Evolutionary conservation across 2,113 vertebrate genomes (phyloP).

Genomic region (Stigmatopora nigra): DNA sequence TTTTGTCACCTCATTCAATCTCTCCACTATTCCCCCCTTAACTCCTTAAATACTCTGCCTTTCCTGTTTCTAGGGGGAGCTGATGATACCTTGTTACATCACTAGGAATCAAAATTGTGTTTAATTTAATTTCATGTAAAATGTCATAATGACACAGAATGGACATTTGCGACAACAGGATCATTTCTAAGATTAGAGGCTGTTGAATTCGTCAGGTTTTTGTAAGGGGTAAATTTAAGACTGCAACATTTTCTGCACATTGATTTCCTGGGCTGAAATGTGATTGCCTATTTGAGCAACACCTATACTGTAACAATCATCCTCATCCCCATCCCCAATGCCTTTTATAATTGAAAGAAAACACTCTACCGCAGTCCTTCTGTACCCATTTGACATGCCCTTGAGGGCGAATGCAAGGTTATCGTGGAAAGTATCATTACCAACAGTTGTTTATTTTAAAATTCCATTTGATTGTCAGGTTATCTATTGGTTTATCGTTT

Average conservation of each 20-base stretch:
- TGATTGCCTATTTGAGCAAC: background rate
- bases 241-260: background rate
- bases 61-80: conserved; percentile 36
- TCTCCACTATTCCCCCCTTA: background rate
- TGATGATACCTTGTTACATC: conserved; percentile 43
- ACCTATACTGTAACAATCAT: conserved; percentile 2
- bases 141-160: background rate
- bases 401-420: conserved; percentile 35
- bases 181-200: background rate
- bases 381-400: conserved; percentile 50
- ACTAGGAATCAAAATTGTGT: conserved; percentile 24
- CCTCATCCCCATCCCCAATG: conserved; percentile 14
- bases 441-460: conserved; percentile 29
- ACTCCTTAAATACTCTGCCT: conserved; percentile 42
- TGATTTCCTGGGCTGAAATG: background rate
- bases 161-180: background rate
- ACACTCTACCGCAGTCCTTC: conserved; percentile 51
- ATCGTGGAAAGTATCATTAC: conserved; percentile 41
- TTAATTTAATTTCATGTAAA: background rate
- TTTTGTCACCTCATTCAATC: conserved; percentile 1
- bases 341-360: conserved; percentile 48
- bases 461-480: conserved; percentile 15
- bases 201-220: background rate
- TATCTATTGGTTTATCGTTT: background rate
- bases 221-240: background rate